phyloP scores from a whole-genome alignment of 2,113 vertebrate species.

The Alaudala cheleensis region DNA sequence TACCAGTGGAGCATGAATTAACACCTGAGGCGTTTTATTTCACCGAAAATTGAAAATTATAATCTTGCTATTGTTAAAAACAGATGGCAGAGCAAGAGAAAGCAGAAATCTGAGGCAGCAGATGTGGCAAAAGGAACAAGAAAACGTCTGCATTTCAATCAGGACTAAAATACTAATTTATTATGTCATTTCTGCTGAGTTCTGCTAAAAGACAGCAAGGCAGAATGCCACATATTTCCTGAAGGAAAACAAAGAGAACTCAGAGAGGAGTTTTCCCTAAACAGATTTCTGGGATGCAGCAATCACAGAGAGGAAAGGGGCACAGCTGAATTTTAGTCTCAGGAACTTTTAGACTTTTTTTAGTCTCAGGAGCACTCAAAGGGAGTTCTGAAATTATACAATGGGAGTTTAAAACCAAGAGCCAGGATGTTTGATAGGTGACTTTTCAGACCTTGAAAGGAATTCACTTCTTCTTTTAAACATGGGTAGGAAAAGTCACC shows the following conservation, averaged over 20 bases:
- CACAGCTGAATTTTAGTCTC: neutral
- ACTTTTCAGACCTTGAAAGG: neutral
- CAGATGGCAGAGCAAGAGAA: neutral
- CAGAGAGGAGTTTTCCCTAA: neutral
- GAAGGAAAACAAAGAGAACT: neutral
- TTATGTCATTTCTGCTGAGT: neutral
- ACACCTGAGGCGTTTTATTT: slow-evolving; percentile 53
- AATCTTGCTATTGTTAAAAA: neutral
- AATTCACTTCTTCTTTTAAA: neutral
- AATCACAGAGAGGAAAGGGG: accelerated
- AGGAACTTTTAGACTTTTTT: neutral
- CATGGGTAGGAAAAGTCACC: neutral
- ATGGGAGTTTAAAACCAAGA: neutral
- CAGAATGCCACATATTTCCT: neutral
- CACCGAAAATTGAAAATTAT: slow-evolving; percentile 28
- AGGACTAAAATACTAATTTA: neutral
- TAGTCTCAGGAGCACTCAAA: neutral
- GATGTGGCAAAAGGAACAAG: neutral
- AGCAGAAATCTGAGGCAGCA: neutral
- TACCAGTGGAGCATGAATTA: slow-evolving; percentile 40
- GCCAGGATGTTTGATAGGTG: neutral
- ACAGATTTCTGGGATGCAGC: neutral
- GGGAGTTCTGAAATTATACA: neutral
- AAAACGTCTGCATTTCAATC: neutral
- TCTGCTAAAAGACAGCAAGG: neutral